Percentiles rank a stretch among this genome's conserved stretches.
Evolutionary conservation across 2,888 invertebrate species (phyloP).

Genomic region (Diarsia brunnea): DNA sequence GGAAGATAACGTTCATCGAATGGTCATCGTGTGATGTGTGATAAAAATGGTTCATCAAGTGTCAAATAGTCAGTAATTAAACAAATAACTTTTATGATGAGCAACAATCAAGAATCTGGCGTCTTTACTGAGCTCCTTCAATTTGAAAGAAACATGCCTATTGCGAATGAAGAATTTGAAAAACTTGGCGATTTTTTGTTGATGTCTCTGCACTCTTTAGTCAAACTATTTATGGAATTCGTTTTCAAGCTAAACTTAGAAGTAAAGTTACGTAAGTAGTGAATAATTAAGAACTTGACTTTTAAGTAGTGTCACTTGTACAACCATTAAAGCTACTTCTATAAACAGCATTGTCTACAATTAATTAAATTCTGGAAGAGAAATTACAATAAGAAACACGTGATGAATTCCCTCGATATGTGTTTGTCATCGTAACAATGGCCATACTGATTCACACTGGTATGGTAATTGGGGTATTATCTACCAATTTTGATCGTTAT

Average conservation of each 20-base stretch:
- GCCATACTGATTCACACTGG: conserved; percentile 2
- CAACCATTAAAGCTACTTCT: neutral
- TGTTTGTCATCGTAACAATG: neutral
- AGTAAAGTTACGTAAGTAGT: conserved; percentile 8
- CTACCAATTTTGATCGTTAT: conserved; percentile 21
- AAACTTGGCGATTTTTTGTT: neutral
- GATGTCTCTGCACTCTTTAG: neutral
- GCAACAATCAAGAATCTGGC: neutral
- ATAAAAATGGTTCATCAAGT: conserved; percentile 45
- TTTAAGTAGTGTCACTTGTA: neutral
- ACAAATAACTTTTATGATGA: conserved; percentile 26
- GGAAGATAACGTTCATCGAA: conserved; percentile 43
- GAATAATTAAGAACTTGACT: conserved; percentile 15
- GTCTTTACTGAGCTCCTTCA: neutral
- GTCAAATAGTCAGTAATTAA: conserved; percentile 51
- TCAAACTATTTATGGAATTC: neutral
- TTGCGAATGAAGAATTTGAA: conserved; percentile 8
- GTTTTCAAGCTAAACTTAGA: conserved; percentile 11
- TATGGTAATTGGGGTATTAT: conserved; percentile 9
- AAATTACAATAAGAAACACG: neutral
- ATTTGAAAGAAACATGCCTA: neutral
- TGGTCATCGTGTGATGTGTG: conserved; percentile 56
- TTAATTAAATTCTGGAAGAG: neutral
- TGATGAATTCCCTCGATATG: neutral
- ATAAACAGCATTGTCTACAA: neutral